These are phyloP conservation scores for Trissolcus basalis DNA, from an alignment of 1,140 invertebrate species.

Conservation along the genomic window DNA sequence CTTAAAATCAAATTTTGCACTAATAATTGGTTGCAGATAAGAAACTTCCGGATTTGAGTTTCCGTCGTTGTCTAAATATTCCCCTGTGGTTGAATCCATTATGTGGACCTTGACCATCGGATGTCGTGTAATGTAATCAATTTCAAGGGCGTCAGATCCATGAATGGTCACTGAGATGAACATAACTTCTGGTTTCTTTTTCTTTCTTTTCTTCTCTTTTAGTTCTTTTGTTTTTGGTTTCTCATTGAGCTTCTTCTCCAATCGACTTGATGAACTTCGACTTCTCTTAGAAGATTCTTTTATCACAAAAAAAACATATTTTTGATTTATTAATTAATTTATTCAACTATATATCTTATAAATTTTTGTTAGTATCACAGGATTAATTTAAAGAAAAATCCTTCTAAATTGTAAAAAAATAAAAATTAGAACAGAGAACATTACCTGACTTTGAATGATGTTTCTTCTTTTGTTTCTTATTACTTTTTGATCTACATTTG, in stretches of 20 bases:
- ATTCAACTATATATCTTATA: constrained; percentile 1
- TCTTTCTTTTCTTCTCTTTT: constrained; percentile 36
- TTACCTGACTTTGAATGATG: constrained; percentile 45
- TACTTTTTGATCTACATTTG: constrained; percentile 12
- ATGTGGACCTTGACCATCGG: constrained; percentile 74
- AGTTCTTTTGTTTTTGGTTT: constrained; percentile 13
- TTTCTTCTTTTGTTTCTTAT: constrained; percentile 20
- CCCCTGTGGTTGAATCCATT: constrained; percentile 63
- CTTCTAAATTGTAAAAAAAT: no score
- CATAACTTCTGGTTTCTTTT: constrained; percentile 43
- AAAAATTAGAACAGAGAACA: constrained; percentile 17
- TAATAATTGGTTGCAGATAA: constrained; percentile 68
- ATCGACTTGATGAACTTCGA: constrained; percentile 36
- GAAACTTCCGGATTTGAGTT: constrained; percentile 6
- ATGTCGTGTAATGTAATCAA: constrained; percentile 67
- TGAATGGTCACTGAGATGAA: constrained; percentile 68
- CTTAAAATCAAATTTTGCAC: constrained; percentile 68
- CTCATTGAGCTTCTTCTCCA: constrained; percentile 16
- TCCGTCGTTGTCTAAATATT: constrained; percentile 62
- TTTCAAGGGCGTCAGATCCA: constrained; percentile 64
- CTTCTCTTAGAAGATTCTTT: constrained; percentile 42
- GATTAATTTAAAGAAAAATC: no score
- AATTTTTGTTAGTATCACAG: no score
- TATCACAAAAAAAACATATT: constrained; percentile 2
- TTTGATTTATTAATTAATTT: constrained; percentile 4